Percentiles rank a stretch among this genome's conserved stretches.
Conservation (phyloP, 2,797 vertebrate genomes). For the Crotalus adamanteus region DNA sequence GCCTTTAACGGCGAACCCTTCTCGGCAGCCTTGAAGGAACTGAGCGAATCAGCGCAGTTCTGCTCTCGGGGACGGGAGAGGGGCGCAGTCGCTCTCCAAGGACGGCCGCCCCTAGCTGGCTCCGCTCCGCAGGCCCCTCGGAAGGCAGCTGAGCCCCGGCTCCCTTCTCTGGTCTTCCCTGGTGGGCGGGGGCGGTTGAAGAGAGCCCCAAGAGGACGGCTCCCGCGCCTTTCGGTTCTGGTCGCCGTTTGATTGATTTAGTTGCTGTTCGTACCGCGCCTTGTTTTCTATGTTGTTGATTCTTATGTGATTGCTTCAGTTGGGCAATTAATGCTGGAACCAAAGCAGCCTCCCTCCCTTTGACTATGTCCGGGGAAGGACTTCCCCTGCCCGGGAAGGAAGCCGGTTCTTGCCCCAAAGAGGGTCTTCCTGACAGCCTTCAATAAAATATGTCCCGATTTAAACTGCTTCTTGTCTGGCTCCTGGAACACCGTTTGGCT, state of each 20-base stretch:
- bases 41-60: background rate
- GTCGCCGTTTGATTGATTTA: background rate
- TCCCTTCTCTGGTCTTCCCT: background rate
- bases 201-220: background rate
- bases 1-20: background rate
- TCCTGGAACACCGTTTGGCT: background rate
- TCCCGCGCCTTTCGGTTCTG: background rate
- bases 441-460: background rate
- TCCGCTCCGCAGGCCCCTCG: background rate
- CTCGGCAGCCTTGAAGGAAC: background rate
- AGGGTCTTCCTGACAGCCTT: background rate
- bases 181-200: background rate
- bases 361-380: background rate
- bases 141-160: background rate
- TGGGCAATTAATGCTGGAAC: background rate
- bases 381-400: background rate
- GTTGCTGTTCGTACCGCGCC: rapidly evolving
- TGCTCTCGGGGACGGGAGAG: background rate
- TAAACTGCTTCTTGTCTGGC: background rate
- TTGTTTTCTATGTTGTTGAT: background rate
- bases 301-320: background rate
- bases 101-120: too few species aligned
- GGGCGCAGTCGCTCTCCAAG: background rate
- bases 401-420: background rate
- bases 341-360: background rate